Evolutionary conservation across 35 echinoderm and acorn worm genomes (phyloP).

Genomic region (Ophiothrix spiculata): DNA sequence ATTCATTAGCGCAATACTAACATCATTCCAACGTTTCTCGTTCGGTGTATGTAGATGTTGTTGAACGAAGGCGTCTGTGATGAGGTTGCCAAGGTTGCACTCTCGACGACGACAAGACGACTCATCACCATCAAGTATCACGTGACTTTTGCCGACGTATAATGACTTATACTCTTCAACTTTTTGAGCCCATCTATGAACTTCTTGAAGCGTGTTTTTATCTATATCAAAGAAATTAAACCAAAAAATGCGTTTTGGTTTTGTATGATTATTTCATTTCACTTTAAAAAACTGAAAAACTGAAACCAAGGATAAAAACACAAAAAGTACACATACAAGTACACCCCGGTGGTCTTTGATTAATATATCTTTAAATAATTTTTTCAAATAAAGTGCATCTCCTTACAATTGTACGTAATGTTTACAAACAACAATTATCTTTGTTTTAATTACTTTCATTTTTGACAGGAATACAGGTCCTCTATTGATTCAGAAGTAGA

Average conservation of each 20-base stretch:
- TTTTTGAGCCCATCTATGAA: neutral
- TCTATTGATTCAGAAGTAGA: no score
- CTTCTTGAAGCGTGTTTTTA: neutral
- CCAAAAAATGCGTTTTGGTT: neutral
- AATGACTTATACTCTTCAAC: neutral
- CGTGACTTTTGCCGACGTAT: neutral
- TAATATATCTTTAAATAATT: neutral
- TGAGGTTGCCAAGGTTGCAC: conserved; percentile 76
- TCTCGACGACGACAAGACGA: conserved; percentile 34
- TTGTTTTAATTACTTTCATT: no score
- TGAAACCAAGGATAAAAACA: neutral
- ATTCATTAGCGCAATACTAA: conserved; percentile 58
- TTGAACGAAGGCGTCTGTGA: conserved; percentile 57
- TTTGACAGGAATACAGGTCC: no score
- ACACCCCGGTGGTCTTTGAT: neutral
- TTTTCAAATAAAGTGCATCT: neutral
- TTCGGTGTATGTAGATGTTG: neutral
- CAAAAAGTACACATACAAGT: neutral
- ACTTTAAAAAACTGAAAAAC: neutral
- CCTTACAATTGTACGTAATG: no score
- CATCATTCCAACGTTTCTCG: conserved; percentile 46
- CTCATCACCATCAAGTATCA: neutral
- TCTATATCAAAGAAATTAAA: neutral
- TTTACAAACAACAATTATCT: no score
- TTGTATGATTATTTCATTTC: neutral